Base-by-base conservation (phyloP, 2,113 vertebrate species). In the Tetraodon nigroviridis region DNA sequence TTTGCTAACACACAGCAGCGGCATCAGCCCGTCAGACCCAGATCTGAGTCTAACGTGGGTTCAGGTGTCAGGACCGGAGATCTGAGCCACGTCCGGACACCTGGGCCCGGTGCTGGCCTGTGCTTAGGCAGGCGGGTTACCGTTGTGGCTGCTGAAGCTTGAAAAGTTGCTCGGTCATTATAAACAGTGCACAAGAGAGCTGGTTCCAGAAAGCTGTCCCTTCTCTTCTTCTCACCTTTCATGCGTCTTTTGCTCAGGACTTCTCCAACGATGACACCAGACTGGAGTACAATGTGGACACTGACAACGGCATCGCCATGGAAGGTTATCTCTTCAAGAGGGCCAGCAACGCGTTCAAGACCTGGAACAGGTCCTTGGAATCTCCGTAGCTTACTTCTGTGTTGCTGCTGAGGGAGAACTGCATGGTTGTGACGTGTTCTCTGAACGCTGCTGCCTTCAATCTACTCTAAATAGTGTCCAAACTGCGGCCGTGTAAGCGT, bases 271-370 rank as follows among this genome's bases (percentile, higher is more conserved):
- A 98, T 48, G 96, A 99, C 86, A 91, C 93, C 79, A 96, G 94
- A 78, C 90, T 98, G 75, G 96, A 99, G 80, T 98, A 94, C 87
- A 95, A 95, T 83, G 92, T 95, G 63, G 97, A 98, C 53, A 90
- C 94, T 60, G 94, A 96, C 63, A 95, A 92, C 62, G 95, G 95
- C 81, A 94, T 98, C 61, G 93, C 95, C 65, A 98, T 99, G 96
- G 95, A 99, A 86, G 96, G 97, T 17, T 99, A 99, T 84, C 90
- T 99, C 29, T 99, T 99, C 82, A 99, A 99, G 83, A 89, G 97
- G 74, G 97, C 97, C 89, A 99, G 97, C 88, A 99, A 99, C 60
- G 96, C 96, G 69, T 99, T 99, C 88, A 99, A 99, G 89, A 98
- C 95, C 44, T 99, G 96, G 96, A 99, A 98, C 90, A 95, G 97